Conservation (phyloP, 30 jellyfish, hydroid and myxozoan species). For the Phacellophora camtschatica region DNA sequence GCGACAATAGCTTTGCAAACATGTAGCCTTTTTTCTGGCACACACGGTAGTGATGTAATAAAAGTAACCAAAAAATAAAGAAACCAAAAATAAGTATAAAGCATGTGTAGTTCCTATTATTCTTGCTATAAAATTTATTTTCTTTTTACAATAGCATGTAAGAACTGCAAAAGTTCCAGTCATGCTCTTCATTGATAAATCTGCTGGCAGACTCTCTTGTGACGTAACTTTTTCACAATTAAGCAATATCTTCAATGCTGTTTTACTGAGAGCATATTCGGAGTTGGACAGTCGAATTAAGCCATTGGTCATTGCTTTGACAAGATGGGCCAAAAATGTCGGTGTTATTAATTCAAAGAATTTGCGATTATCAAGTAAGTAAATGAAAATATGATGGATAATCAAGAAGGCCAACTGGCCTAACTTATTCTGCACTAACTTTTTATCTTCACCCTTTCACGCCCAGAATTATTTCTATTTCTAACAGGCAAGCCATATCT, state of each 20-base stretch:
- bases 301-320: slow-evolving; percentile 40
- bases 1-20: no score
- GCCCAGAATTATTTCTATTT: no score
- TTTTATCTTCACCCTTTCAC: background rate
- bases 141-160: slow-evolving; percentile 19
- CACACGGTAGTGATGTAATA: no score
- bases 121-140: no score
- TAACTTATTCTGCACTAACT: no score
- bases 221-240: slow-evolving; percentile 15
- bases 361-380: slow-evolving; percentile 35
- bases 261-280: slow-evolving; percentile 33
- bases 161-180: slow-evolving; percentile 26
- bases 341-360: slow-evolving; percentile 26
- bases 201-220: background rate
- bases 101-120: no score
- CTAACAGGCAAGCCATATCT: no score
- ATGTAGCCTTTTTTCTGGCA: no score
- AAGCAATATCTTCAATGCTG: slow-evolving; percentile 23
- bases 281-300: slow-evolving; percentile 22
- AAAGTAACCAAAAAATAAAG: no score
- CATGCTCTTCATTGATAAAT: background rate
- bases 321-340: slow-evolving; percentile 39
- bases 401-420: no score
- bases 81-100: no score
- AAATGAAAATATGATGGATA: no score